Evolutionary conservation across 2,888 invertebrate genomes (phyloP), one percentile per base, ranked within the genome.

Genomic region (Timandra comae): DNA sequence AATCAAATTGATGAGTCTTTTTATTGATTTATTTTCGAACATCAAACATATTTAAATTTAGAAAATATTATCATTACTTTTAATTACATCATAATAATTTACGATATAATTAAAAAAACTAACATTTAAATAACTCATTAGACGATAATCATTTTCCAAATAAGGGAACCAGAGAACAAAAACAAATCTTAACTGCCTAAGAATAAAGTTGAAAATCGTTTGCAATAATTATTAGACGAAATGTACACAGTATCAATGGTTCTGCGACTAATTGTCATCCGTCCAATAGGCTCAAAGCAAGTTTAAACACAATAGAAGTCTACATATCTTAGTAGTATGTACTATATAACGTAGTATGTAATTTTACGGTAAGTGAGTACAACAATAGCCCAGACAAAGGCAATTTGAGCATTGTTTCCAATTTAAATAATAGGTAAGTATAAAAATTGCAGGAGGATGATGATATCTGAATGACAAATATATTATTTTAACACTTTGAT

Each of bases 281-380:
- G 52, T 49, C 71, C 71, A 72, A 72, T 72, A 49, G 42, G 54
- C 44, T 48, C 36, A 28, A 36, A 41, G 38, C 38, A 27, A 41
- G 52, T 52, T 46, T 46, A 41, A 44, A 55, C 45, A 59, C 57
- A 61, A 62, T 59, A 47, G 52, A 29, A 35, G 38, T 19, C 12
- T 27, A 30, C 41, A 7, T 38, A 52, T 44, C 44, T 53, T 40
- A 33, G 46, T 28, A 23, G 30, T 38, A 51, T 47, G 59, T 49
- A 47, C 46, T 56, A 56, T 50, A 63, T 59, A 52, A 46, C 42
- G 60, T 59, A 62, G 63, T 56, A 60, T 67, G 76, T 73, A 80
- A 80, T 80, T 80, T 80, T 80, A 74, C 79, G 71, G 78, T 77
- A 67, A 59, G 61, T 70, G 73, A 63, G 52, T 65, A 55, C 63